These are phyloP conservation scores for Acromyrmex charruanus DNA, from an alignment of 1,140 invertebrate genomes.

Conservation along the genomic window DNA sequence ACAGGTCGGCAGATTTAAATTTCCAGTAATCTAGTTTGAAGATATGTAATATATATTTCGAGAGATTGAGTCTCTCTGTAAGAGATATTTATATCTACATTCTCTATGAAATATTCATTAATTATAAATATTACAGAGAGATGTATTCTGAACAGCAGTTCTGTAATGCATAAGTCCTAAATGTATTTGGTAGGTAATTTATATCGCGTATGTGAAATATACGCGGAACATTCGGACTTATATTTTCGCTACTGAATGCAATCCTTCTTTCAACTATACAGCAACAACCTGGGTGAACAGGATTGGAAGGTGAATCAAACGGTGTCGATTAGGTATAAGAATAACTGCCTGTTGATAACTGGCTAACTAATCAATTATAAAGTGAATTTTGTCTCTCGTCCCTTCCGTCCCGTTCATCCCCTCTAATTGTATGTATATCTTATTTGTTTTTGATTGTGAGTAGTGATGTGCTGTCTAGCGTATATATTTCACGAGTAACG, in stretches of 20 bases:
- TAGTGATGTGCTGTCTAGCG: conserved; percentile 53
- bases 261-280: conserved; percentile 17
- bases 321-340: conserved; percentile 9
- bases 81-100: conserved; percentile 17
- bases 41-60: conserved; percentile 19
- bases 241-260: conserved; percentile 52
- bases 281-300: background rate
- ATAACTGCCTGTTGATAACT: conserved; percentile 36
- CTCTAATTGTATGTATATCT: background rate
- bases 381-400: background rate
- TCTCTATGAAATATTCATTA: conserved; percentile 19
- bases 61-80: conserved; percentile 5
- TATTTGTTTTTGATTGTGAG: conserved; percentile 42
- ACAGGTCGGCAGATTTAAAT: conserved; percentile 9
- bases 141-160: conserved; percentile 15
- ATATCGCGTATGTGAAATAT: conserved; percentile 24
- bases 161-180: background rate
- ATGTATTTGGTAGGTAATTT: conserved; percentile 27
- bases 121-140: conserved; percentile 23
- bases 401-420: background rate
- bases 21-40: conserved; percentile 38
- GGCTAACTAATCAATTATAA: conserved; percentile 4
- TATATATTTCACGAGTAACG: conserved; percentile 54
- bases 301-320: conserved; percentile 3
- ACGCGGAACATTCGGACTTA: conserved; percentile 18